Base-by-base conservation (phyloP, 1,140 invertebrate species). In the Myzus persicae region DNA sequence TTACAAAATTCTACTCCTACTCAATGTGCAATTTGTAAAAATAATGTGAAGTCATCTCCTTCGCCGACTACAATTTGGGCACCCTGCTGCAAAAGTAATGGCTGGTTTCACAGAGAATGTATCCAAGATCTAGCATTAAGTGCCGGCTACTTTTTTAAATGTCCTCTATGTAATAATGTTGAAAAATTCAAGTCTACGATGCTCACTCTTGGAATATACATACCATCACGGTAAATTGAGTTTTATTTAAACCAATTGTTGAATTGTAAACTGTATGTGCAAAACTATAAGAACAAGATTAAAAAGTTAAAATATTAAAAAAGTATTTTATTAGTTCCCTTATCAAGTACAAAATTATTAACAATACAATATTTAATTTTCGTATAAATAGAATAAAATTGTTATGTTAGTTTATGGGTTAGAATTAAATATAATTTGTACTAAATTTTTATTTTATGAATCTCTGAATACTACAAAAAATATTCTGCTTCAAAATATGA, bases 61-160 rank as follows among this genome's bases (percentile, higher is more conserved):
- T 94, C 94, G 38, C 94, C 95, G 87, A 93, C 95, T 59, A 96
- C 96, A 8, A 93, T 97, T 24, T 96, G 96, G 95, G 95, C 96
- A 36, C 96, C 96, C 0, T 97, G 96, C 94, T 97, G 96, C 94
- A 95, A 95, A 93, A 96, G 96, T 93, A n/a, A 96, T 94, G 95
- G 96, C 18, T 97, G 96, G 96, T 97, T 97, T 94, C 96, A 97
- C 95, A 94, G 96, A 76, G 94, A 94, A 44, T 97, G 96, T 95
- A 95, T 97, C 93, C 96, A 96, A 95, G 96, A 95, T 95, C 95
- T 97, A 93, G 96, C 97, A 5, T 94, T 96, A 42, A 96, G 96
- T n/a, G 96, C 96, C 81, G 97, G 97, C 0, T 96, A 97, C 94
- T 97, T 97, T 94, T 97, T 97, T 94, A 97, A 96, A 94, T 97